phyloP scores from a whole-genome alignment of 2,888 invertebrate species.

The Cryptocephalus primarius region DNA sequence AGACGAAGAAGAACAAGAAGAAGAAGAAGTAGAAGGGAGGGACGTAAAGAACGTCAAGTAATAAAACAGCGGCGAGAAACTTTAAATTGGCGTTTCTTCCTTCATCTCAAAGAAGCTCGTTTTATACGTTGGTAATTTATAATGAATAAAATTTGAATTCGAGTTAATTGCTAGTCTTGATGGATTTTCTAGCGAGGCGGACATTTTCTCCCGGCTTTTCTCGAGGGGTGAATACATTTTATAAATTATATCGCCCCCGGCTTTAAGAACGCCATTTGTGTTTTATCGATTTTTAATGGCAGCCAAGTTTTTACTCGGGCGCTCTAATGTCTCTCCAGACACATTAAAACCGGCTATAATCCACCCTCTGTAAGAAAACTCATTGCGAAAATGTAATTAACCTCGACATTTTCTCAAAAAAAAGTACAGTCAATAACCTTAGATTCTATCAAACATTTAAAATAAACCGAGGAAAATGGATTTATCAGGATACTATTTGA shows the following conservation, averaged over 20 bases:
- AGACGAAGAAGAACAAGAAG: too few relatives aligned
- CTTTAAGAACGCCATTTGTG: constrained; percentile 35
- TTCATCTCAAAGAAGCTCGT: constrained; percentile 35
- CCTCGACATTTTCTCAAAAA: background rate
- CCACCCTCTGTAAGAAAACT: constrained; percentile 15
- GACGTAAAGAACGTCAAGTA: constrained; percentile 20
- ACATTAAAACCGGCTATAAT: constrained; percentile 16
- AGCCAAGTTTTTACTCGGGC: constrained; percentile 20
- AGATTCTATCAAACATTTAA: too few relatives aligned
- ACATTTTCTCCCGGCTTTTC: constrained; percentile 29
- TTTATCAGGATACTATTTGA: too few relatives aligned
- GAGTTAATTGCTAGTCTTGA: constrained; percentile 39
- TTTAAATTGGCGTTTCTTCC: constrained; percentile 40
- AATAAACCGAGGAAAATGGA: too few relatives aligned
- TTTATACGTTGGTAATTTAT: constrained; percentile 39
- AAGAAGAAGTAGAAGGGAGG: background rate
- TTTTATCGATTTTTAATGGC: constrained; percentile 35
- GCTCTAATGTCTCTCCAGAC: constrained; percentile 18
- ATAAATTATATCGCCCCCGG: constrained; percentile 31
- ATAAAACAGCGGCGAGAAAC: constrained; percentile 30
- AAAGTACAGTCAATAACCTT: background rate
- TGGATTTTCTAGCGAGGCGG: constrained; percentile 34
- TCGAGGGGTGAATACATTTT: constrained; percentile 34
- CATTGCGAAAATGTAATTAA: background rate
- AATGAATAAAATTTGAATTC: constrained; percentile 41